Conservation (phyloP, 2,113 vertebrate species). For the Lynx canadensis region DNA sequence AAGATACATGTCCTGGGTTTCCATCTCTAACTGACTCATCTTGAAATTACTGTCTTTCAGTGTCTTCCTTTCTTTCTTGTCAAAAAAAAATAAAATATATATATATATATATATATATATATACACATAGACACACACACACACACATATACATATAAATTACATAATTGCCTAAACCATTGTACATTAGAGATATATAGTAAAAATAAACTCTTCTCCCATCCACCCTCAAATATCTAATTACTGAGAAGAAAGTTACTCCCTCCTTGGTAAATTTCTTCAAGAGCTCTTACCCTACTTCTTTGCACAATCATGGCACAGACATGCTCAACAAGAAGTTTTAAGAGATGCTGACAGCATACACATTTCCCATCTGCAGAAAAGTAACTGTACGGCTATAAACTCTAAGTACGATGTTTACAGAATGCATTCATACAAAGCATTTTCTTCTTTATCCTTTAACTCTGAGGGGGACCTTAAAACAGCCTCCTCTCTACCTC, state of each 20-base stretch:
- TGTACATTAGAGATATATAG: neutral
- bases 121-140: no score
- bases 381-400: neutral
- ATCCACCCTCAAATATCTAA: neutral
- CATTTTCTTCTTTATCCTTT: neutral
- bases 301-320: neutral
- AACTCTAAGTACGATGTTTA: neutral
- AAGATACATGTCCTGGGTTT: neutral
- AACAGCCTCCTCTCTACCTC: neutral
- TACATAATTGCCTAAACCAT: neutral
- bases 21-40: neutral
- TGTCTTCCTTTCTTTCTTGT: neutral
- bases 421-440: neutral
- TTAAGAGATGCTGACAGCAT: neutral
- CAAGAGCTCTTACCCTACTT: neutral
- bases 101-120: no score
- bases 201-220: neutral
- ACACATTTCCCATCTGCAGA: neutral
- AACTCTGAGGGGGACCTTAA: neutral
- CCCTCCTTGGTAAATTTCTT: neutral
- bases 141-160: neutral
- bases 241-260: neutral
- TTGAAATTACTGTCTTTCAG: neutral
- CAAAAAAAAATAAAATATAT: neutral
- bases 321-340: neutral